Conservation (phyloP, 2,797 vertebrate species). For the Channa striata region DNA sequence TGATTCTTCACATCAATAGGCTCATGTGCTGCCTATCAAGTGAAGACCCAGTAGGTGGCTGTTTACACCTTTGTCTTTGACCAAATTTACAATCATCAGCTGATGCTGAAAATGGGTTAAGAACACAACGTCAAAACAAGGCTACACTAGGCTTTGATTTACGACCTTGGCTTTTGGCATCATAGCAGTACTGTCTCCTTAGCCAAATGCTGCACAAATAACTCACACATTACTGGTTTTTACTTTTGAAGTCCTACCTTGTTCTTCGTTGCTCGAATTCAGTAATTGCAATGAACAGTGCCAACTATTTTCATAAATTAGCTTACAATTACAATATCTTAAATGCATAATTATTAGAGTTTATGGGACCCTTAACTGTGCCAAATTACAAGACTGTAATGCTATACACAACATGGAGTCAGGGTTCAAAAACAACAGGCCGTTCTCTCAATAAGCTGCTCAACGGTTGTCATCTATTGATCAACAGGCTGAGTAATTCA, state of each 20-base stretch:
- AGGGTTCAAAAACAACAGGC: background rate
- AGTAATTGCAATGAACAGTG: too few relatives aligned
- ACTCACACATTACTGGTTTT: too few relatives aligned
- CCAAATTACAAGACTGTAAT: background rate
- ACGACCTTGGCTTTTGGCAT: too few relatives aligned
- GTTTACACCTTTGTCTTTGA: constrained; percentile 31
- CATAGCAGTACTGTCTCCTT: too few relatives aligned
- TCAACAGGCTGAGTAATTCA: constrained; percentile 52
- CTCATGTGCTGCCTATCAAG: constrained; percentile 42
- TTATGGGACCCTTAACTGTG: background rate
- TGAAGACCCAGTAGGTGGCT: constrained; percentile 14
- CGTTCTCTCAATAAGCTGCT: constrained; percentile 19
- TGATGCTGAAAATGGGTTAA: constrained; percentile 25
- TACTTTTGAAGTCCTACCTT: too few relatives aligned
- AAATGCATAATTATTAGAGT: background rate
- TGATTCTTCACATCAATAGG: constrained; percentile 54
- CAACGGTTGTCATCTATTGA: constrained; percentile 40
- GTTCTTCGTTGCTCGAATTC: too few relatives aligned
- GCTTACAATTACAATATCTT: background rate
- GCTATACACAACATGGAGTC: background rate
- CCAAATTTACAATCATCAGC: constrained; percentile 31
- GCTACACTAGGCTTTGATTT: background rate
- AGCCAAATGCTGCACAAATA: too few relatives aligned
- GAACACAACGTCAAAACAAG: constrained; percentile 15
- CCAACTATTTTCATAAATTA: too few relatives aligned